Evolutionary conservation across 1,140 invertebrate genomes (phyloP).

Genomic region (Drosophila ironensis): DNA sequence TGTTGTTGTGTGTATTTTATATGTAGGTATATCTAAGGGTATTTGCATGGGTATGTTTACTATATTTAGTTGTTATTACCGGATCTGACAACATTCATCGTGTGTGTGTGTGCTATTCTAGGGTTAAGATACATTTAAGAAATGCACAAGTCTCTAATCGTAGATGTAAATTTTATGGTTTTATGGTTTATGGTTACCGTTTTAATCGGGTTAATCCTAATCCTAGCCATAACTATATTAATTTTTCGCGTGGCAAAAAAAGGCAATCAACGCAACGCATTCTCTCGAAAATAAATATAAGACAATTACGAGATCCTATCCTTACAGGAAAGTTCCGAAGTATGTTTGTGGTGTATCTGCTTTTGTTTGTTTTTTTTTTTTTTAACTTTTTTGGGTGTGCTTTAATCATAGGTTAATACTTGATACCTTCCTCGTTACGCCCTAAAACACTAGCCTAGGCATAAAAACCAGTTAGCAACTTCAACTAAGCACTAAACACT

Average conservation of each 20-base stretch:
- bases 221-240: conserved; percentile 9
- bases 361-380: conserved; percentile 15
- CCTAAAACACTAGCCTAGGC: conserved; percentile 58
- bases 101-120: conserved; percentile 39
- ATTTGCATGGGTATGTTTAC: conserved; percentile 30
- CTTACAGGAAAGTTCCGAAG: conserved; percentile 77
- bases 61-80: conserved; percentile 29
- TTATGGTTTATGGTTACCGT: conserved; percentile 16
- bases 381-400: conserved; percentile 19
- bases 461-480: conserved; percentile 72
- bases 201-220: conserved; percentile 29
- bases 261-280: conserved; percentile 56
- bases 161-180: conserved; percentile 25
- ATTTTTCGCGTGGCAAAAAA: conserved; percentile 61
- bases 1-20: conserved; percentile 9
- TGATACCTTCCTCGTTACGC: conserved; percentile 27
- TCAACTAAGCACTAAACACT: conserved; percentile 65
- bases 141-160: conserved; percentile 72
- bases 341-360: conserved; percentile 37
- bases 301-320: conserved; percentile 73
- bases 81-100: conserved; percentile 40
- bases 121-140: conserved; percentile 75
- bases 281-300: conserved; percentile 54
- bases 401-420: conserved; percentile 67
- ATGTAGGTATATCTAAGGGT: conserved; percentile 25